phyloP scores from a whole-genome alignment of 2,888 invertebrate species.

The Craniophora ligustri region DNA sequence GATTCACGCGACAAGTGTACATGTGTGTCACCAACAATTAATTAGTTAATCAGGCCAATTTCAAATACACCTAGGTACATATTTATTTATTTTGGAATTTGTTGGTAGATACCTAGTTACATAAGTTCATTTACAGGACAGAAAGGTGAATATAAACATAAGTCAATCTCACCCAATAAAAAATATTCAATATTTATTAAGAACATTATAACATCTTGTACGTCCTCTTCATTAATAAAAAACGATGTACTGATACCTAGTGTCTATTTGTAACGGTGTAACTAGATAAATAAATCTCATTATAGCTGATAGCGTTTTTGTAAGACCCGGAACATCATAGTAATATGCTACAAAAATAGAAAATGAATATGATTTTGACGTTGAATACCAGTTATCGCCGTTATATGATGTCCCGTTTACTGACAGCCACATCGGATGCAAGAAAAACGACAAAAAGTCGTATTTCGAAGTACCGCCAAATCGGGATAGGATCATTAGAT shows the following conservation, averaged over 20 bases:
- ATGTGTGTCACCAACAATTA: too few relatives aligned
- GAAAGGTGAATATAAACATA: not conserved
- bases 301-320: conserved; percentile 15
- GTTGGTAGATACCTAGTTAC: too few relatives aligned
- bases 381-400: conserved; percentile 75
- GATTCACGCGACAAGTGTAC: too few relatives aligned
- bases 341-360: conserved; percentile 53
- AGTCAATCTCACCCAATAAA: not conserved
- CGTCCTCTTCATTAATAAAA: not conserved
- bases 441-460: conserved; percentile 81
- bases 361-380: conserved; percentile 71
- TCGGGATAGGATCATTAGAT: conserved; percentile 85
- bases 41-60: not conserved
- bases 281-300: conserved; percentile 20
- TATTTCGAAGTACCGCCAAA: conserved; percentile 77
- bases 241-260: not conserved
- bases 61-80: not conserved
- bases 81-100: too few relatives aligned
- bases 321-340: conserved; percentile 29
- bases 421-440: conserved; percentile 71
- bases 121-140: too few relatives aligned
- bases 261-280: conserved; percentile 12
- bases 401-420: conserved; percentile 83
- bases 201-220: not conserved
- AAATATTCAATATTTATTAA: not conserved